Base-by-base conservation (phyloP, 2,888 invertebrate genomes). In the Rhagophthalmus giganteus region DNA sequence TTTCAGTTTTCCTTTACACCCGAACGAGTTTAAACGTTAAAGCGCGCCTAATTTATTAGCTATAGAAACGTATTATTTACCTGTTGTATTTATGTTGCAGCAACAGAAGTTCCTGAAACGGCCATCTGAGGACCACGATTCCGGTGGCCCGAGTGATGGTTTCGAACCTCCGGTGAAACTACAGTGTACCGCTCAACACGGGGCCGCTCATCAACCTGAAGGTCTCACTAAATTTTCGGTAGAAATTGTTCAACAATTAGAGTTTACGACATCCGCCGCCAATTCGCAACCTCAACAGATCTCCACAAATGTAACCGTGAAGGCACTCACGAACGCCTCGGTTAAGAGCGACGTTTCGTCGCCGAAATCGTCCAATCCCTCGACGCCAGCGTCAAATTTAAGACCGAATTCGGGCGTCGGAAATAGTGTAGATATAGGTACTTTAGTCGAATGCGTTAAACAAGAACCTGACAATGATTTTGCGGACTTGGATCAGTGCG, bases 261-360 rank as follows among this genome's bases (percentile, higher is more conserved):
- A 94, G 74, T 93, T 93, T 72, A 91, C 91, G 56, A 90, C 90
- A 28, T 90, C 88, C 33, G 88, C 89, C 40, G 90, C 90, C 33
- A 91, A 88, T 70, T 88, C 89, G 4, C 90, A 90, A 70, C 88
- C 91, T 40, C 91, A 92, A 70, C 91, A 92, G 76, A 93, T 93
- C 61, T 90, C 87, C 68, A 93, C 94, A 59, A 93, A 93, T 78
- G 92, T 94, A 48, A 94, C 93, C 40, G 93, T 94, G 57, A 94
- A 93, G 70, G 84, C 87, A 25, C 74, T 87, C 62, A 85, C 86
- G 58, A 87, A 86, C 70, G 82, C 86, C 34, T 81, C 81, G 50
- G 81, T 83, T 37, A 82, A 82, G 63, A 82, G 81, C 62, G 82
- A 81, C 63, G 76, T 79, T 15, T 73, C 78, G 1, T 78, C 80